These are phyloP conservation scores for Reticulitermes lucifugus DNA, from an alignment of 2,888 invertebrate genomes.

Conservation along the genomic window DNA sequence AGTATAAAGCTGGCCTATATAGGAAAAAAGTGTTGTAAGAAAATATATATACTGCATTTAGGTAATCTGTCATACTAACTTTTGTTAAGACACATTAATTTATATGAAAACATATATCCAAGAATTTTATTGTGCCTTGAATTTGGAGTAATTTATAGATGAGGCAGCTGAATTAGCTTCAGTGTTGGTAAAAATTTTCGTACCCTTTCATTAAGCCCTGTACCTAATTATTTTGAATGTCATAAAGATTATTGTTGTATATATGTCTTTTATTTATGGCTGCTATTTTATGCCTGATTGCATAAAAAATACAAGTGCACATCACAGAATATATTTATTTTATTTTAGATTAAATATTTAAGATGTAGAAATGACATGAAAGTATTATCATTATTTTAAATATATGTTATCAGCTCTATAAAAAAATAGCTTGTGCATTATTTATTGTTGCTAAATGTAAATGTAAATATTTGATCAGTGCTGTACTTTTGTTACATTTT, in stretches of 20 bases:
- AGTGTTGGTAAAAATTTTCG: slow-evolving; percentile 34
- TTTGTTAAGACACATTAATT: slow-evolving; percentile 40
- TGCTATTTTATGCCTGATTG: slow-evolving; percentile 38
- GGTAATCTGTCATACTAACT: slow-evolving; percentile 34
- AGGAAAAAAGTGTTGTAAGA: neutral
- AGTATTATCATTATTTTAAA: slow-evolving; percentile 40
- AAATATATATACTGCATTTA: slow-evolving; percentile 30
- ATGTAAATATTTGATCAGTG: slow-evolving; percentile 34
- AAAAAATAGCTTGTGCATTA: slow-evolving; percentile 28
- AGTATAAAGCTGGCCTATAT: neutral
- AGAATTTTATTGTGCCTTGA: slow-evolving; percentile 42
- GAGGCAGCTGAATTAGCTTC: slow-evolving; percentile 37
- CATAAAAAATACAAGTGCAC: slow-evolving; percentile 38
- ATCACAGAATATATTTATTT: slow-evolving; percentile 39
- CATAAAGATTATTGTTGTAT: slow-evolving; percentile 12
- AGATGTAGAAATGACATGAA: slow-evolving; percentile 27
- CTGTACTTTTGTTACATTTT: slow-evolving; percentile 47
- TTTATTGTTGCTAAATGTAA: slow-evolving; percentile 43
- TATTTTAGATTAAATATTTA: slow-evolving; percentile 31
- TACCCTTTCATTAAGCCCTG: slow-evolving; percentile 28
- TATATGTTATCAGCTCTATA: slow-evolving; percentile 32
- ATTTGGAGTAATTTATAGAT: slow-evolving; percentile 42
- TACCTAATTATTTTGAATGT: slow-evolving; percentile 38
- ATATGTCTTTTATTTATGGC: slow-evolving; percentile 15
- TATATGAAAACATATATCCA: slow-evolving; percentile 35